Percentiles rank a stretch among this genome's conserved stretches.
phyloP scores from a whole-genome alignment of 2,888 invertebrate species.

The Hanleya hanleyi region DNA sequence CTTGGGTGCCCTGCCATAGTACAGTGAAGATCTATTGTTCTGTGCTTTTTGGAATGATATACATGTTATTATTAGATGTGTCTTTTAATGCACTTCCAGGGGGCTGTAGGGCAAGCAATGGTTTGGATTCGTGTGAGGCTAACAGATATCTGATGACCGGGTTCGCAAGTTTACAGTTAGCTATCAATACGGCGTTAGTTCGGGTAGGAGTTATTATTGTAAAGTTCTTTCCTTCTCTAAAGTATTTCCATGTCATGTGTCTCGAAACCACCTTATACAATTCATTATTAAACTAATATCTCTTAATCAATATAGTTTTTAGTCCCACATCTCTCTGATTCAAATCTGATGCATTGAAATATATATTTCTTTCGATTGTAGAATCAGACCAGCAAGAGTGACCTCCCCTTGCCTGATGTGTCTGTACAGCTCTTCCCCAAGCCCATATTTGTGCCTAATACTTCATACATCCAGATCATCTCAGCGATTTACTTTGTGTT shows the following conservation, averaged over 20 bases:
- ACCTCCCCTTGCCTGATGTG: constrained; percentile 36
- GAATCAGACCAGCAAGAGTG: constrained; percentile 3
- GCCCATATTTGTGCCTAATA: constrained; percentile 50
- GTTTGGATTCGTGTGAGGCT: constrained; percentile 48
- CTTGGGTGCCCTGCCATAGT: too few species aligned
- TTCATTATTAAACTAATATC: too few species aligned
- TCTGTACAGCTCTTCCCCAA: constrained; percentile 63
- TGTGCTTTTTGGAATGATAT: too few species aligned
- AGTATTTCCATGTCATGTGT: too few species aligned
- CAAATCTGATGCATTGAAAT: too few species aligned
- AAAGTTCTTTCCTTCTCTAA: too few species aligned
- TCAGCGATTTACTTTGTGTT: constrained; percentile 87
- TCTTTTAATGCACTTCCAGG: too few species aligned
- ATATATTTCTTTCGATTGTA: too few species aligned
- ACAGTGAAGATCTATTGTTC: too few species aligned
- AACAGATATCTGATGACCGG: constrained; percentile 63
- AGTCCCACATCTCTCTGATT: too few species aligned
- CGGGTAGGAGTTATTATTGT: constrained; percentile 54
- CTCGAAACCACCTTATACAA: too few species aligned
- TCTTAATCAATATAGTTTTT: not conserved
- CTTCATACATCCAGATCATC: constrained; percentile 76
- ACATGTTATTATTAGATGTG: too few species aligned
- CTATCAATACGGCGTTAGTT: constrained; percentile 67
- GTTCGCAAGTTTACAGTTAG: constrained; percentile 63
- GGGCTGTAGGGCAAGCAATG: constrained; percentile 30